Evolutionary conservation across 2,888 invertebrate genomes (phyloP), one percentile per base, ranked within the genome.

Genomic region (Steromphala cineraria): DNA sequence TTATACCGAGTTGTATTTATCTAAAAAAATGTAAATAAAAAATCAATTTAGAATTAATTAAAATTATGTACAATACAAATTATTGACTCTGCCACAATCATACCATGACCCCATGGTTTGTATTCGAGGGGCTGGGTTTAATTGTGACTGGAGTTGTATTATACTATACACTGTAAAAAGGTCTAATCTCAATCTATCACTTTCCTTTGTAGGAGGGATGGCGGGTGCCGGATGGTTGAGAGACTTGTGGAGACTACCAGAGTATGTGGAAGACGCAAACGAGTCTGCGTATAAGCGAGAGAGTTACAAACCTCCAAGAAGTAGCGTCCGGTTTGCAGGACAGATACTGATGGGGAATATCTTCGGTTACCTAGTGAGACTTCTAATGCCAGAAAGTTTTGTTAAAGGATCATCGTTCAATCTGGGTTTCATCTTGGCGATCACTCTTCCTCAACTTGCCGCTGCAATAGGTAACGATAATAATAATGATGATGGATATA

Each of bases 211-310:
- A 62, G 98, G 90, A 28, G 98, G 92, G 3, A 97, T 97, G 91
- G 95, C 95, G 88, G 97, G 97, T 0, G 90, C 97, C 19, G 98
- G 98, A 10, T 98, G 98, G 97, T 88, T 98, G 0, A 95, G 96
- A 8, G 99, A 99, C 93, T 93, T 97, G 1, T 96, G 97, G 89
- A 95, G 95, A 84, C 96, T 99, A 80, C 97, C 97, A 0, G 95
- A 96, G 79, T 98, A 98, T 93, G 97, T 98, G 1, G 95, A 95
- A 80, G 97, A 97, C 71, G 92, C 91, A 15, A 94, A 94, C 87
- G 87, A 91, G 77, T 10, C 46, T 46, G 1, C 1, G 8, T 46
- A 10, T 46, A 46, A 46, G 10, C 21, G 76, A 53, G 76, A 53
- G 46, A 13, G 17, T 5, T 17, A 40, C 10, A 78, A 24, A 28